Evolutionary conservation across 2,797 vertebrate genomes (phyloP).

Genomic region (Lithobates sylvaticus): DNA sequence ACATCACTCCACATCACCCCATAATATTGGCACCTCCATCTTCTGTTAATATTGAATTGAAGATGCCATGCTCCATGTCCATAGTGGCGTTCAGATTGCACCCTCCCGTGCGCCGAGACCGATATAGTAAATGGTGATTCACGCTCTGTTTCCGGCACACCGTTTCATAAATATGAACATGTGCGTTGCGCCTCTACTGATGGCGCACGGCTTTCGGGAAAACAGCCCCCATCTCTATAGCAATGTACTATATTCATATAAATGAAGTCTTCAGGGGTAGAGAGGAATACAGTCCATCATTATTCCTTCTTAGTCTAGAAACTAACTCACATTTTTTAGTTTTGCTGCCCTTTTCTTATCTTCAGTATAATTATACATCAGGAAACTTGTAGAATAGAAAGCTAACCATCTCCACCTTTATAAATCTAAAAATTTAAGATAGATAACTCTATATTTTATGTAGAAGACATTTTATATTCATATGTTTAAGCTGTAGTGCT

Average conservation of each 20-base stretch:
- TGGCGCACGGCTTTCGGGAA: too few relatives aligned
- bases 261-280: slow-evolving; percentile 51
- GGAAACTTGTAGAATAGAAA: slow-evolving; percentile 19
- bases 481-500: neutral
- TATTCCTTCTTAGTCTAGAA: slow-evolving; percentile 18
- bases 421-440: neutral
- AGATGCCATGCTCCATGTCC: too few relatives aligned
- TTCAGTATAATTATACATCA: slow-evolving; percentile 41
- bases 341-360: neutral
- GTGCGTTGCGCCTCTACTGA: too few relatives aligned
- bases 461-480: neutral
- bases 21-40: too few relatives aligned
- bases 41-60: too few relatives aligned
- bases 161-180: too few relatives aligned
- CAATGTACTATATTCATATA: slow-evolving; percentile 45
- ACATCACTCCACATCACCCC: too few relatives aligned
- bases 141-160: too few relatives aligned
- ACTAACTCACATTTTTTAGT: slow-evolving; percentile 27
- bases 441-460: neutral
- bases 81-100: too few relatives aligned
- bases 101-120: too few relatives aligned
- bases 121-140: too few relatives aligned
- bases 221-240: slow-evolving; percentile 57
- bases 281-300: slow-evolving; percentile 40
- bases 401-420: neutral